These are phyloP conservation scores for Drosophila pseudoobscura DNA, from an alignment of 1,140 invertebrate species.

Conservation along the genomic window DNA sequence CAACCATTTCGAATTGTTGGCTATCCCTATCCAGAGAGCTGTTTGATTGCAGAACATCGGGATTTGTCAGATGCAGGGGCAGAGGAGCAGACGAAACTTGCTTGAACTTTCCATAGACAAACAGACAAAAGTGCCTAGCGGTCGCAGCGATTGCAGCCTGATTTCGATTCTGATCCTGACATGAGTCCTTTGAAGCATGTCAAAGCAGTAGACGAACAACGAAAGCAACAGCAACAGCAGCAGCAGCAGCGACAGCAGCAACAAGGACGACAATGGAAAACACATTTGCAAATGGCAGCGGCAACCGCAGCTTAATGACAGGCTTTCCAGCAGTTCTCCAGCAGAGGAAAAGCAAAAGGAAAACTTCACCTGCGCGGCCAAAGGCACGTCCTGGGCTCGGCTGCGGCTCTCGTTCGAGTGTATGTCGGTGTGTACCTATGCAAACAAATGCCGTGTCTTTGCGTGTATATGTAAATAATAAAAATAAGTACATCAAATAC, in stretches of 20 bases:
- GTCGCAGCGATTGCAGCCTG: constrained; percentile 21
- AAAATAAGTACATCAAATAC: constrained; percentile 72
- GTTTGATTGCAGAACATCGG: constrained; percentile 16
- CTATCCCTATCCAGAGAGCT: background rate
- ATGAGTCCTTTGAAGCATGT: constrained; percentile 73
- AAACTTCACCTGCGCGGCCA: constrained; percentile 74
- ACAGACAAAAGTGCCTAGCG: constrained; percentile 69
- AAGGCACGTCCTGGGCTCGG: constrained; percentile 45
- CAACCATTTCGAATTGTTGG: constrained; percentile 17
- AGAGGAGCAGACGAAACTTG: constrained; percentile 56
- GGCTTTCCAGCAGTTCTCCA: constrained; percentile 22
- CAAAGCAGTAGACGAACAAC: constrained; percentile 62
- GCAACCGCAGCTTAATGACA: constrained; percentile 78
- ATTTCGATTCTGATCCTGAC: constrained; percentile 51
- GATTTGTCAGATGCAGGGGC: constrained; percentile 30
- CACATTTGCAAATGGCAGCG: constrained; percentile 78
- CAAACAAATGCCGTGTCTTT: constrained; percentile 12
- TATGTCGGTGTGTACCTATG: constrained; percentile 10
- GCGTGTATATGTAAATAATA: constrained; percentile 65
- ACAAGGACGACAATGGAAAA: constrained; percentile 65
- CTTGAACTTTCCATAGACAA: constrained; percentile 78
- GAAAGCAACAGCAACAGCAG: constrained; percentile 28
- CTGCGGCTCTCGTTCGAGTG: constrained; percentile 26
- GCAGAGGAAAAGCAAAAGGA: constrained; percentile 45
- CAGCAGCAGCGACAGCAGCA: constrained; percentile 20